These are phyloP conservation scores for Thalassaphorura encarpata DNA, from an alignment of 1,140 invertebrate genomes.

Conservation along the genomic window DNA sequence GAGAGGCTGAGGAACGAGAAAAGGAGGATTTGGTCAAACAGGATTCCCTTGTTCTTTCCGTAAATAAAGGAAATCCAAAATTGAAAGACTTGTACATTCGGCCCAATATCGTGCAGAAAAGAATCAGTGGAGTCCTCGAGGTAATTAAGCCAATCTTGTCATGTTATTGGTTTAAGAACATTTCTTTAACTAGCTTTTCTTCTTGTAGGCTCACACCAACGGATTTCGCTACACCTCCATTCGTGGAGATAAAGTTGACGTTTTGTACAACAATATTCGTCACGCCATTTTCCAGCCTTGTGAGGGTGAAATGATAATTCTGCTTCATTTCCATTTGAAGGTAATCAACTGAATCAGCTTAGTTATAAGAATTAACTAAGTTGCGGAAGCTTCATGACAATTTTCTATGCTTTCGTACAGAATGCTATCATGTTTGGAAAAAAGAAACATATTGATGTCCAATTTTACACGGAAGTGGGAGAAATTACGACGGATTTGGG, in stretches of 20 bases:
- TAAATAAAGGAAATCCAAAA: constrained; percentile 96
- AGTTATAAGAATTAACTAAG: no score
- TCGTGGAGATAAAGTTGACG: constrained; percentile 97
- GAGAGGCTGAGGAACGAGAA: constrained; percentile 96
- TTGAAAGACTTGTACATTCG: constrained; percentile 97
- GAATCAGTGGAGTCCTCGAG: constrained; percentile 64
- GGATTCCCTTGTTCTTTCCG: constrained; percentile 89
- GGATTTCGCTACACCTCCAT: constrained; percentile 98
- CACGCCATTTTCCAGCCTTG: constrained; percentile 99
- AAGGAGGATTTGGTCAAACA: constrained; percentile 98
- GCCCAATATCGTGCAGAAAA: constrained; percentile 95
- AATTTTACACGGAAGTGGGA: constrained; percentile 99
- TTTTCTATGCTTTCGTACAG: constrained; percentile 38
- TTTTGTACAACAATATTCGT: constrained; percentile 99
- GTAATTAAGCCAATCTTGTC: not conserved
- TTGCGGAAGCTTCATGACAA: not conserved
- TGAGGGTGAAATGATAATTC: constrained; percentile 98
- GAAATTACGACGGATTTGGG: constrained; percentile 99
- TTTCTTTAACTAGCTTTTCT: constrained; percentile 13
- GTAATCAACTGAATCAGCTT: no score
- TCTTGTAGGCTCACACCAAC: constrained; percentile 89
- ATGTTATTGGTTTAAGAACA: not conserved
- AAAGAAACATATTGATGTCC: constrained; percentile 97
- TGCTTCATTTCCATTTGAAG: constrained; percentile 97
- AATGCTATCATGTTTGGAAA: constrained; percentile 99